Percentiles rank a stretch among this genome's conserved stretches.
Conservation (phyloP, 2,797 vertebrate genomes). For the Spatula versicolor region DNA sequence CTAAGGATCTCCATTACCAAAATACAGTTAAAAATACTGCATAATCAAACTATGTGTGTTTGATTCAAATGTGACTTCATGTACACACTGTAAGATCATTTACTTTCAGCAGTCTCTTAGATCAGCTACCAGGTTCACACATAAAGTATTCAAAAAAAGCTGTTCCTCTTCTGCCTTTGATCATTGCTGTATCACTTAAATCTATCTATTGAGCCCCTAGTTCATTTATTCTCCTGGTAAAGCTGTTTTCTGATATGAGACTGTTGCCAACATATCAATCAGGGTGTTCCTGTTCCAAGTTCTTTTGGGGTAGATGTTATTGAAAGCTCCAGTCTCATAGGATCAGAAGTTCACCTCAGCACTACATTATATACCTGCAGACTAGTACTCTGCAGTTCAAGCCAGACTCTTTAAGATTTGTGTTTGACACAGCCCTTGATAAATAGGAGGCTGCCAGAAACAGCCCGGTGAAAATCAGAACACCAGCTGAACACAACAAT, state of each 20-base stretch:
- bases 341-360: not conserved
- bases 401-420: not conserved
- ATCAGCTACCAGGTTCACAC: not conserved
- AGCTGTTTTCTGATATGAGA: not conserved
- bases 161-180: not conserved
- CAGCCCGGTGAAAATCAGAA: not conserved
- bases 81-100: not conserved
- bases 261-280: not conserved
- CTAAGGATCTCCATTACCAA: not conserved
- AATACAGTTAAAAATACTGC: not conserved
- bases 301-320: not conserved
- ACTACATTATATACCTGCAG: not conserved
- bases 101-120: not conserved
- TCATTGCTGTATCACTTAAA: not conserved
- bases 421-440: not conserved
- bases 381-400: not conserved
- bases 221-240: not conserved
- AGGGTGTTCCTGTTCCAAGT: not conserved
- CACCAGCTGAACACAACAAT: not conserved
- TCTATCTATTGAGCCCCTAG: not conserved
- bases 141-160: not conserved
- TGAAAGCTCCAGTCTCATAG: not conserved
- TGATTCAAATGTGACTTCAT: not conserved
- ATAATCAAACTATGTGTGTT: not conserved
- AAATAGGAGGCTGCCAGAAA: not conserved